Evolutionary conservation across 2,888 invertebrate species (phyloP).

Genomic region (Drosophila meridiana): DNA sequence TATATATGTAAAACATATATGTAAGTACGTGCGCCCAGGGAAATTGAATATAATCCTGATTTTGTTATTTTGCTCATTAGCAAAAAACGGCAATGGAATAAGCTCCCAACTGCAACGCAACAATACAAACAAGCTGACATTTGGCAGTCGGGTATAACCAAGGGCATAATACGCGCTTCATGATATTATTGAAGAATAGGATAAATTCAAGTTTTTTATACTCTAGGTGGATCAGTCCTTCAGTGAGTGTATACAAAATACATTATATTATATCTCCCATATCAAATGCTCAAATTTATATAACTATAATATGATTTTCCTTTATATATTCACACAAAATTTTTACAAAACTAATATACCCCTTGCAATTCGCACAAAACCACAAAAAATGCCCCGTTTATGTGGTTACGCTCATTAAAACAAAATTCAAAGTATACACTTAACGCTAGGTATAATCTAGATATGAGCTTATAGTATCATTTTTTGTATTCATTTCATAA

Average conservation of each 20-base stretch:
- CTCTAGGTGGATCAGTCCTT: too few species aligned
- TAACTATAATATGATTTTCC: too few species aligned
- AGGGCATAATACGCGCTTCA: background rate
- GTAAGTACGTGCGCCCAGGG: slow-evolving; percentile 5
- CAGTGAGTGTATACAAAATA: too few species aligned
- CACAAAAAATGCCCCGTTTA: background rate
- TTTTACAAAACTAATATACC: background rate
- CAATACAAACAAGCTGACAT: background rate
- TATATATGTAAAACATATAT: background rate
- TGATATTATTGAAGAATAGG: background rate
- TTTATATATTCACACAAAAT: background rate
- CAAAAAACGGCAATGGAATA: background rate
- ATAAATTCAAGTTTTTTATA: too few species aligned
- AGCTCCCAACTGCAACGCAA: background rate
- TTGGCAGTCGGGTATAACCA: background rate
- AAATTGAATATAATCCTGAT: slow-evolving; percentile 51
- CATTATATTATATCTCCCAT: background rate
- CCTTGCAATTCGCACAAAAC: background rate
- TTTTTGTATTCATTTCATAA: background rate
- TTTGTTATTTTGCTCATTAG: slow-evolving; percentile 27
- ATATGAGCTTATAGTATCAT: background rate
- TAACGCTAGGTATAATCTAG: background rate
- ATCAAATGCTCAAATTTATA: background rate
- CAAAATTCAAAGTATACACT: background rate
- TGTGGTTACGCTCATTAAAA: slow-evolving; percentile 4